These are phyloP conservation scores for Dicranocentrus wangi DNA, from an alignment of 2,888 invertebrate species.

Conservation along the genomic window DNA sequence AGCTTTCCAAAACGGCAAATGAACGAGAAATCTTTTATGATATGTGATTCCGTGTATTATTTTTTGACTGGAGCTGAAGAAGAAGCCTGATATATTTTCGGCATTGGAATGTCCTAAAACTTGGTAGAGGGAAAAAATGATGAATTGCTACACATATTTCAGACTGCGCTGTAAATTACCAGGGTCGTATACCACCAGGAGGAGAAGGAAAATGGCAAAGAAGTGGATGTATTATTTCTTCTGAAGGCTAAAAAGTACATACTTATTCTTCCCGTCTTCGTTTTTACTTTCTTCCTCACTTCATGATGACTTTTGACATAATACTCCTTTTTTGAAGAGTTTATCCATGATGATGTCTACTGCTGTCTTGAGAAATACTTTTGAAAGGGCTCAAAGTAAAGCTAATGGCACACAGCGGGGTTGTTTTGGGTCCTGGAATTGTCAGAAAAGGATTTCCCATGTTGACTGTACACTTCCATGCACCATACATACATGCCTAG, in stretches of 20 bases:
- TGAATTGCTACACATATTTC: conserved; percentile 49
- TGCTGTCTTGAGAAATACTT: conserved; percentile 31
- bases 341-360: conserved; percentile 58
- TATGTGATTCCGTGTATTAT: conserved; percentile 35
- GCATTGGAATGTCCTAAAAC: conserved; percentile 55
- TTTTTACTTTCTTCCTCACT: conserved; percentile 30
- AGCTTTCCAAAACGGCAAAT: conserved; percentile 33
- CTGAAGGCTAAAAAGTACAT: too few relatives aligned
- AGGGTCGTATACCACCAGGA: not conserved
- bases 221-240: not conserved
- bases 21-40: conserved; percentile 35
- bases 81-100: not conserved
- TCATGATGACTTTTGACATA: conserved; percentile 59
- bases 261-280: not conserved
- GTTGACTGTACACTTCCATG: conserved; percentile 43
- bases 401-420: conserved; percentile 64
- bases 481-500: not conserved
- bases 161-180: not conserved
- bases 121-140: conserved; percentile 54
- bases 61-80: not conserved
- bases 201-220: not conserved
- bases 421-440: conserved; percentile 58
- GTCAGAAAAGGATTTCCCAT: conserved; percentile 55
- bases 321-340: conserved; percentile 61
- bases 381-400: conserved; percentile 34